Conservation (phyloP, 2,113 vertebrate species). For the Todiramphus chloris region DNA sequence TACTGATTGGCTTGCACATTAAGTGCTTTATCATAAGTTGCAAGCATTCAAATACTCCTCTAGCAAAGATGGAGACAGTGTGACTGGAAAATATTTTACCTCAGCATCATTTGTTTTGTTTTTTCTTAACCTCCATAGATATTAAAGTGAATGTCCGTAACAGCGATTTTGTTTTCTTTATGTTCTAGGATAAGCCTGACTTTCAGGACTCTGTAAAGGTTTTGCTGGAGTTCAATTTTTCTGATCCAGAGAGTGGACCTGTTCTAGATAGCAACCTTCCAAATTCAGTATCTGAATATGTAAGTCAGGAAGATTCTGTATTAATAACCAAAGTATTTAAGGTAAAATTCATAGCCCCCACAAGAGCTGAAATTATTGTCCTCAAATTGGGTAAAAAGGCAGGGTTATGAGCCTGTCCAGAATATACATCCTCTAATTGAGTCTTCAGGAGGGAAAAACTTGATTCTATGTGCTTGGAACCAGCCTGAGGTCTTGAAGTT, state of each 20-base stretch:
- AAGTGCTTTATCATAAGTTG: not conserved
- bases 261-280: conserved; percentile 86
- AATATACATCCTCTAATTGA: not conserved
- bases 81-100: not conserved
- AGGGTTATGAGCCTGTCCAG: not conserved
- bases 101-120: not conserved
- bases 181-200: conserved; percentile 86
- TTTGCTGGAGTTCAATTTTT: conserved; percentile 86
- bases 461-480: not conserved
- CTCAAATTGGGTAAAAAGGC: not conserved
- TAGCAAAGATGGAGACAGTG: not conserved
- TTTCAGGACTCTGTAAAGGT: conserved; percentile 91
- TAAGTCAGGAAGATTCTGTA: conserved; percentile 69
- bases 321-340: not conserved
- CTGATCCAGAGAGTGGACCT: conserved; percentile 85
- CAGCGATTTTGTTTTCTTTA: not conserved
- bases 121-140: not conserved
- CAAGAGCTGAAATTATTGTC: not conserved
- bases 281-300: conserved; percentile 85
- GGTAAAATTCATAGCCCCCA: not conserved
- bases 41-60: not conserved
- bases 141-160: not conserved
- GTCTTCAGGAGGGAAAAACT: not conserved
- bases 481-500: not conserved
- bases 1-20: not conserved